Base-by-base conservation (phyloP, 2,888 invertebrate genomes). In the Slavum lentiscoides region DNA sequence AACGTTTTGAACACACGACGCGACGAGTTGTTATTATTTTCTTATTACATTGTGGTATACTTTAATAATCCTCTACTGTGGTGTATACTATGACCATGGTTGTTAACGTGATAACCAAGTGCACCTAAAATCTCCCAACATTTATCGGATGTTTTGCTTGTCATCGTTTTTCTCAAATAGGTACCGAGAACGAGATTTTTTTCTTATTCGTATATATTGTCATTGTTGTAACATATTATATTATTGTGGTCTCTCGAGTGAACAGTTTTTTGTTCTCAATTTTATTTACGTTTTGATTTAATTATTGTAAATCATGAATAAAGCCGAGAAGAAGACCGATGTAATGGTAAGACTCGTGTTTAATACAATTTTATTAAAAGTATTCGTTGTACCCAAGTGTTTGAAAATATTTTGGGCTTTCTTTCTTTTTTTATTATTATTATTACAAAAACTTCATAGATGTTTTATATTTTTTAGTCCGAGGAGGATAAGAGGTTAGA, bases 401-500 rank as follows among this genome's bases (percentile, higher is more conserved):
- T 64, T 15, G 7, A 62, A 64, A 64, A 64, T 37, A 19, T 64
- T 19, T 37, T 17, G 30, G n/a, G n/a, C n/a, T n/a, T n/a, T 30
- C 30, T 30, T 2, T 1, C 30, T 30, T 30, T 30, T 30, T 53
- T 68, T 68, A 4, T 49, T 11, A 69, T 68, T 68, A 4, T 49
- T 11, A 69, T 69, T 17, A 30, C 0, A 70, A 37, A 58, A 58
- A 58, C 17, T 70, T 73, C 43, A n/a, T 73, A 61, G 17, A 30
- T 30, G 7, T 43, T 68, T 68, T 55, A 2, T 74, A 64, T 39
- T 66, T 83, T 90, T 84, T 86, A 95, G 92, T 94, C 95, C 0
- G 98, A 98, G 87, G 98, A 98, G 88, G 98, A 98, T 87, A 95
- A 94, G 86, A 92, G 93, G 84, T 89, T 98, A 4, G 94, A 97